Percentiles rank a stretch among this genome's conserved stretches.
Conservation (phyloP, 2,797 vertebrate species). For the Cetoscarus ocellatus region DNA sequence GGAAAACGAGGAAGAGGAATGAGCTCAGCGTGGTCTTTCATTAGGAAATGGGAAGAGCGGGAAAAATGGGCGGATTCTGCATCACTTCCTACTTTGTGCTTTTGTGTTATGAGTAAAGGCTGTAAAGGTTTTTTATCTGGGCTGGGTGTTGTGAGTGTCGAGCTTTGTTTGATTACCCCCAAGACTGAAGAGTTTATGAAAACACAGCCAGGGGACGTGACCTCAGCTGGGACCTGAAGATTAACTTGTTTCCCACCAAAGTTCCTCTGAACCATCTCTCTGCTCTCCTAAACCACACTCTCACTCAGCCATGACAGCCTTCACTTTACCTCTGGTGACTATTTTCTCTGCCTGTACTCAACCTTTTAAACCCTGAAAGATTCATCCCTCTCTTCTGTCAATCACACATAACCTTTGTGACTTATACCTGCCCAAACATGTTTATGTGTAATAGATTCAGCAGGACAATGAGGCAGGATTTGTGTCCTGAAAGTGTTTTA, state of each 20-base stretch:
- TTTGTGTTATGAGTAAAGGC: conserved; percentile 21
- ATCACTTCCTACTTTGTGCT: conserved; percentile 34
- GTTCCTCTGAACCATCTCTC: conserved; percentile 37
- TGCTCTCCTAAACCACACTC: conserved; percentile 38
- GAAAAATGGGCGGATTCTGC: conserved; percentile 20
- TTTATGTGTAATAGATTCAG: not conserved
- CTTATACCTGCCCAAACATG: not conserved
- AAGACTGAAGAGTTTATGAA: conserved; percentile 71
- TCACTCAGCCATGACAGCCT: conserved; percentile 21
- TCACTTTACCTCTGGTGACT: conserved; percentile 8
- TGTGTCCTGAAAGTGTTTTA: too few relatives aligned
- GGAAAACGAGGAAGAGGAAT: conserved; percentile 23
- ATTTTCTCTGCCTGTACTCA: not conserved
- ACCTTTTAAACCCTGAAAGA: not conserved
- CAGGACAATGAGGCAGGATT: not conserved
- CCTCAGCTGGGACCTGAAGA: conserved; percentile 75
- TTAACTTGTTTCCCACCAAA: conserved; percentile 69
- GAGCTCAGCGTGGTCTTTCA: not conserved
- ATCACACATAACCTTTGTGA: not conserved
- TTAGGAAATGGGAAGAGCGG: conserved; percentile 19
- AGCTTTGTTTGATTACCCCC: conserved; percentile 70
- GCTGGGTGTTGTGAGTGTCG: conserved; percentile 32
- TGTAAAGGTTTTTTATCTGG: conserved; percentile 47
- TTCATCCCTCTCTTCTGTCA: not conserved
- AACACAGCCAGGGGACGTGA: conserved; percentile 71